phyloP scores from a whole-genome alignment of 2,113 vertebrate species.

The Sphyrna mokarran region DNA sequence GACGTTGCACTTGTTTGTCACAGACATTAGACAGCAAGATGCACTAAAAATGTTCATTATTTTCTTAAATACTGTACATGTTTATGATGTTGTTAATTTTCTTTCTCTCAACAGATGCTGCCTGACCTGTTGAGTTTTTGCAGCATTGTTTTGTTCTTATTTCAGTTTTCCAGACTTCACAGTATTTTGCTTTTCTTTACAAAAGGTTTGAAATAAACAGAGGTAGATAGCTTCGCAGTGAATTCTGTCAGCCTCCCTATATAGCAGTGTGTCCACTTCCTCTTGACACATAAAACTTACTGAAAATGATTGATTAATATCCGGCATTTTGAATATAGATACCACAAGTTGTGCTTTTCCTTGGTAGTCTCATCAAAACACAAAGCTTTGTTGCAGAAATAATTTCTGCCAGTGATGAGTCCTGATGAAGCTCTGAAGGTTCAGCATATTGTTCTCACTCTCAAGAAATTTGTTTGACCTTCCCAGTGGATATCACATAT shows the following conservation, averaged over 20 bases:
- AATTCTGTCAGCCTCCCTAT: neutral
- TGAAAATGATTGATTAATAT: neutral
- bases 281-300: neutral
- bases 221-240: neutral
- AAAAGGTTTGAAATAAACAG: neutral
- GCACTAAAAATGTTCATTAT: neutral
- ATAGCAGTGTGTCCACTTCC: neutral
- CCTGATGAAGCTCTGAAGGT: neutral
- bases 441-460: neutral
- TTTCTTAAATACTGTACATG: neutral
- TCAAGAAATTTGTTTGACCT: neutral
- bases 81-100: neutral
- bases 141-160: no score
- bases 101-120: no score
- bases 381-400: neutral
- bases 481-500: neutral
- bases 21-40: neutral
- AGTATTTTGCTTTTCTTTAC: neutral
- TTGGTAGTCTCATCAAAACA: neutral
- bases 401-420: neutral
- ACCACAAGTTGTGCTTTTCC: neutral
- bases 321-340: neutral
- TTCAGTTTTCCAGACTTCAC: no score
- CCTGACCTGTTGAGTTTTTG: no score
- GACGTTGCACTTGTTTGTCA: slow-evolving; percentile 7